Evolutionary conservation across 2,113 vertebrate genomes (phyloP).

Genomic region (Orycteropus afer): DNA sequence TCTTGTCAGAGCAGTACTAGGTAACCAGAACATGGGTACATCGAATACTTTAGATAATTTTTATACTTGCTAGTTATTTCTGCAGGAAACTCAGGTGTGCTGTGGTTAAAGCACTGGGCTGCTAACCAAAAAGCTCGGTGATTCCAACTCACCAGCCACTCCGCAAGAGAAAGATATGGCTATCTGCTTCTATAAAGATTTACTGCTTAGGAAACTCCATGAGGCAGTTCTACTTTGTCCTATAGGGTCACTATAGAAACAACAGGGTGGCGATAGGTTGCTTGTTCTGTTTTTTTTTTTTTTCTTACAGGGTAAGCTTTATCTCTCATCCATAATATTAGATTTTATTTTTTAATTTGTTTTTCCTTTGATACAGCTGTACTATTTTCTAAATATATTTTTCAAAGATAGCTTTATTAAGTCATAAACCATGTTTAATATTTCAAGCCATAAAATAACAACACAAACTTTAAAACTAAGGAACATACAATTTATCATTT

Average conservation of each 20-base stretch:
- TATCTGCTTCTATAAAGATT: background rate
- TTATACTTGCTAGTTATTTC: conserved; percentile 6
- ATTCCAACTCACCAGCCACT: background rate
- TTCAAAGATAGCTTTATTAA: conserved; percentile 48
- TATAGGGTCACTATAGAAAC: background rate
- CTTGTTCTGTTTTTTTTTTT: background rate
- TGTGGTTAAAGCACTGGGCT: background rate
- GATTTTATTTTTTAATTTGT: conserved; percentile 2
- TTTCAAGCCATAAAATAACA: conserved; percentile 42
- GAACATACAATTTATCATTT: background rate
- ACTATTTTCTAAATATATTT: conserved; percentile 32
- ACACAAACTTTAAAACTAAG: conserved; percentile 32
- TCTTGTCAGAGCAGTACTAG: no score
- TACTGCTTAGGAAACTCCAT: background rate
- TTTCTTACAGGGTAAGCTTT: background rate
- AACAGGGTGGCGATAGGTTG: background rate
- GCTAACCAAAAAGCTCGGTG: background rate
- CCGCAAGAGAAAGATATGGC: background rate
- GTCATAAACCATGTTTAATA: conserved; percentile 55
- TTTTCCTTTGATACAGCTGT: conserved; percentile 23
- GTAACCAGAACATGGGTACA: no score
- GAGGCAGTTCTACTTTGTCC: background rate
- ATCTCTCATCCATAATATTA: background rate
- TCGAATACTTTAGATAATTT: background rate
- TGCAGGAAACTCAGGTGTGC: background rate